Evolutionary conservation across 2,113 vertebrate genomes (phyloP).

Genomic region (Axis porcinus): DNA sequence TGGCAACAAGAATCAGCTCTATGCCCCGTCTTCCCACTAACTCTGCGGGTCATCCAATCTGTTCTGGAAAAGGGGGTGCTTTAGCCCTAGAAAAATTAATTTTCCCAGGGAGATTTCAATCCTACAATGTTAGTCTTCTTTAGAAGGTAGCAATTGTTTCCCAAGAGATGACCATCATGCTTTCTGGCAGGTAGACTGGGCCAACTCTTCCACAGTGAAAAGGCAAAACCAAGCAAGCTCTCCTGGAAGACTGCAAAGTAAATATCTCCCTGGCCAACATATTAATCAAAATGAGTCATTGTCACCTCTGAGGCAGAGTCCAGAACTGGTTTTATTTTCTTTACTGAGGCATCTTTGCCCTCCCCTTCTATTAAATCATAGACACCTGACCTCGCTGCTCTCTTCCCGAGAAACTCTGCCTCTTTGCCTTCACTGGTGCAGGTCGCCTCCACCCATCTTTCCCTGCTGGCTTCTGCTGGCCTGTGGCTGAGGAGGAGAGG

Average conservation of each 20-base stretch:
- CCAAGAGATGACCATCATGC: neutral
- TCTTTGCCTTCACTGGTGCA: neutral
- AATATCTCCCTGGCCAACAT: neutral
- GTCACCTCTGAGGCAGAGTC: neutral
- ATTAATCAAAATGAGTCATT: neutral
- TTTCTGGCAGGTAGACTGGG: neutral
- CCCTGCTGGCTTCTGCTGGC: neutral
- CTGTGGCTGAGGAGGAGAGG: neutral
- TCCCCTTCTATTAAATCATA: conserved; percentile 20
- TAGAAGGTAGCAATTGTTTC: neutral
- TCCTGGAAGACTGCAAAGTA: neutral
- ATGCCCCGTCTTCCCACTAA: too few species aligned
- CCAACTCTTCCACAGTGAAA: neutral
- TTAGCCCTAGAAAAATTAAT: neutral
- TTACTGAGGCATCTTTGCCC: neutral
- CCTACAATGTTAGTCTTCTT: neutral
- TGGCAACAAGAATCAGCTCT: neutral
- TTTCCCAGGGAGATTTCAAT: neutral
- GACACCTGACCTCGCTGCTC: neutral
- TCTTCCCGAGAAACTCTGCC: neutral
- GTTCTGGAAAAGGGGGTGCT: neutral
- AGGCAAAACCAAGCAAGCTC: neutral
- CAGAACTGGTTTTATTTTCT: neutral
- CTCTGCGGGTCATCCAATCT: neutral
- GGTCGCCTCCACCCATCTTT: neutral